Conservation (phyloP, 2,797 vertebrate species). For the Malacoctenus gilli region DNA sequence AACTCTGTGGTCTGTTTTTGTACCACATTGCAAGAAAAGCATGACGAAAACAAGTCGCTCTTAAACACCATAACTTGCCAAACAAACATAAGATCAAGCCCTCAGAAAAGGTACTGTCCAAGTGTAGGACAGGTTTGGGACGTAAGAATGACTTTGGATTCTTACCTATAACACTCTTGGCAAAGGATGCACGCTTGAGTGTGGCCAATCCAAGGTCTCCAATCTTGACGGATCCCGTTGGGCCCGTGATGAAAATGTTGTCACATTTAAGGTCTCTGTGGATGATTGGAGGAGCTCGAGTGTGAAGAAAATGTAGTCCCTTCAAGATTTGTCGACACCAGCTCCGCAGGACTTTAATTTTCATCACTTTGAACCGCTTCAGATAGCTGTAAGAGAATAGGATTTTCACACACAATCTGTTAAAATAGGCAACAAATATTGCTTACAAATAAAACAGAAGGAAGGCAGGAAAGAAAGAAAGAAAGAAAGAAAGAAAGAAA, state of each 20-base stretch:
- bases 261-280: constrained; percentile 98
- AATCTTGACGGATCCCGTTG: constrained; percentile 98
- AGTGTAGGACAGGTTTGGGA: constrained; percentile 35
- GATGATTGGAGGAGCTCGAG: constrained; percentile 95
- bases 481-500: too few relatives aligned
- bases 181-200: constrained; percentile 95
- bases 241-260: constrained; percentile 99
- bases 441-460: too few relatives aligned
- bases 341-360: constrained; percentile 97
- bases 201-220: constrained; percentile 97
- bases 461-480: too few relatives aligned
- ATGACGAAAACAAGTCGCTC: constrained; percentile 46
- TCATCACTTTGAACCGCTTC: constrained; percentile 99
- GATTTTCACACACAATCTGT: not conserved
- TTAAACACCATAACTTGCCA: constrained; percentile 43
- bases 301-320: constrained; percentile 97
- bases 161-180: constrained; percentile 99
- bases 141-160: constrained; percentile 56
- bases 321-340: constrained; percentile 99
- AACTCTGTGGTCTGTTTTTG: constrained; percentile 88
- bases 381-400: constrained; percentile 85
- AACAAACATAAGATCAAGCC: constrained; percentile 25
- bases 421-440: not conserved
- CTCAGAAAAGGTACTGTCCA: constrained; percentile 37
- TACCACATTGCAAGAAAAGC: constrained; percentile 87